Percentiles rank a stretch among this genome's conserved stretches.
Conservation (phyloP, 2,888 invertebrate species). For the Xylophagus ater region DNA sequence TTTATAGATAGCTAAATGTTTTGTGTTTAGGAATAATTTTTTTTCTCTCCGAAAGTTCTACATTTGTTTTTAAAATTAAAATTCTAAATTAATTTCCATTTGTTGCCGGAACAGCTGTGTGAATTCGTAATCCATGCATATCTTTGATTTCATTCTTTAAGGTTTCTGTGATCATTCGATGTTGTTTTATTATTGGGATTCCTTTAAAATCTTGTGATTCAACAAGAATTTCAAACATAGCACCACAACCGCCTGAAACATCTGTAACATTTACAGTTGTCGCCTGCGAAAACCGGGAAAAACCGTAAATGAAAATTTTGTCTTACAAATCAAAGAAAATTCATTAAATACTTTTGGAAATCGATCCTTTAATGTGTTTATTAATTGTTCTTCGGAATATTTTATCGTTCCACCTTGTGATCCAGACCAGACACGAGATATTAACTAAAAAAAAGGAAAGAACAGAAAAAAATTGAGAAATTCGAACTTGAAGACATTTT, state of each 20-base stretch:
- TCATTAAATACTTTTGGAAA: slow-evolving; percentile 17
- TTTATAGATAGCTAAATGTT: no score
- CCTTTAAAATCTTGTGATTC: slow-evolving; percentile 60
- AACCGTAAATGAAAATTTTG: not conserved
- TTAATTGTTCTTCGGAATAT: slow-evolving; percentile 16
- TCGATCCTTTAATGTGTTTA: slow-evolving; percentile 9
- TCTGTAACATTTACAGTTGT: slow-evolving; percentile 50
- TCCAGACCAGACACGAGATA: slow-evolving; percentile 18
- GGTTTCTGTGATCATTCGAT: slow-evolving; percentile 58
- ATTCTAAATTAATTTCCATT: no score
- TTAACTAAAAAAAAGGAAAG: slow-evolving; percentile 14
- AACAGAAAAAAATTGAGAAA: no score
- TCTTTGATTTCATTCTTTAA: slow-evolving; percentile 66
- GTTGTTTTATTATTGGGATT: slow-evolving; percentile 59
- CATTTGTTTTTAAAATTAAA: no score
- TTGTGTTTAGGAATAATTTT: no score
- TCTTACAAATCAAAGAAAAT: not conserved
- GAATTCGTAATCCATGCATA: slow-evolving; percentile 74
- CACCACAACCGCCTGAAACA: slow-evolving; percentile 70
- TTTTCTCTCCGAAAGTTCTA: no score
- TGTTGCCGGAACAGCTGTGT: slow-evolving; percentile 51
- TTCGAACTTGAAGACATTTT: no score
- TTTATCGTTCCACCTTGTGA: slow-evolving; percentile 9
- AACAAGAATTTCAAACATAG: slow-evolving; percentile 64
- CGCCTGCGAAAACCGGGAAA: slow-evolving; percentile 13